Percentiles rank a stretch among this genome's conserved stretches.
Evolutionary conservation across 2,797 vertebrate species (phyloP).

Genomic region (Poeciliopsis gracilis): DNA sequence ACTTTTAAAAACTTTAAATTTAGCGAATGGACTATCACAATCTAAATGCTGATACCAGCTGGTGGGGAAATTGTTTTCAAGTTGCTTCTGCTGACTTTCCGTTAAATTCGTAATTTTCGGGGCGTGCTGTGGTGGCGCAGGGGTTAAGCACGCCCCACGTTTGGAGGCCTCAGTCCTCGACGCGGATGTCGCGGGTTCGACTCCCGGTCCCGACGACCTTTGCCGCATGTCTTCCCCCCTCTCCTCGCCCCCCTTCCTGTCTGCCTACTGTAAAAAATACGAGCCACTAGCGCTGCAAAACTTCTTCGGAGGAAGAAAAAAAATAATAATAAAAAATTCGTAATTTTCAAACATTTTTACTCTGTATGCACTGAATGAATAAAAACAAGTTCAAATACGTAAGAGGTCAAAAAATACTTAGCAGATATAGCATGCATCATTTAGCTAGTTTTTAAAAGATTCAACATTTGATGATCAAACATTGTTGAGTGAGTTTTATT

Average conservation of each 20-base stretch:
- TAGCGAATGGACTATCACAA: neutral
- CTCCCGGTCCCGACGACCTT: too few species aligned
- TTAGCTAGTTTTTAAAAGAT: neutral
- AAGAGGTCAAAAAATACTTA: slow-evolving; percentile 2
- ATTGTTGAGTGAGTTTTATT: neutral
- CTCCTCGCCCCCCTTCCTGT: too few species aligned
- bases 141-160: too few species aligned
- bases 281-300: too few species aligned
- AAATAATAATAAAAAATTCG: too few species aligned
- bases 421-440: neutral
- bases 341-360: neutral
- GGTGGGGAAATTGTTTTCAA: neutral
- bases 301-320: too few species aligned
- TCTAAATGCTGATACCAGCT: neutral
- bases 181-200: too few species aligned
- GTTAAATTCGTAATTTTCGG: neutral
- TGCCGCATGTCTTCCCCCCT: too few species aligned
- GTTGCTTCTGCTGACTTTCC: neutral
- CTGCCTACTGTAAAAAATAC: too few species aligned
- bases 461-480: neutral
- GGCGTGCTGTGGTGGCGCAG: too few species aligned
- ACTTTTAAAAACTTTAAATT: neutral
- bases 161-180: too few species aligned
- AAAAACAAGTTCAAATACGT: neutral
- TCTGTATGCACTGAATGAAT: neutral